Percentiles rank a stretch among this genome's conserved stretches.
Evolutionary conservation across 1,140 invertebrate species (phyloP).

Genomic region (Bicyclus anynana): DNA sequence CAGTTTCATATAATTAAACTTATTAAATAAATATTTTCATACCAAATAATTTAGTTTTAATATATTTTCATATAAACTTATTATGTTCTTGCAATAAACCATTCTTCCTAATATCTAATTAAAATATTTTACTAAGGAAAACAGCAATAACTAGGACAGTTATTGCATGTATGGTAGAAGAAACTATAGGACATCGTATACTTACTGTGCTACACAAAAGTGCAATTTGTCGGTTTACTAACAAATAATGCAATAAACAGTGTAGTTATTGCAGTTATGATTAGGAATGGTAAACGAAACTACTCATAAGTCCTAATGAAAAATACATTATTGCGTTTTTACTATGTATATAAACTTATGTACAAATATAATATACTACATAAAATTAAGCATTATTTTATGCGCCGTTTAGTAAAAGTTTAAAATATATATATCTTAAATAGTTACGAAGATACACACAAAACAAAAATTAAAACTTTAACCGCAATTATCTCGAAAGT

Average conservation of each 20-base stretch:
- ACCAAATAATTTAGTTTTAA: constrained; percentile 1
- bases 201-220: constrained; percentile 15
- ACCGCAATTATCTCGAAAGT: too few relatives aligned
- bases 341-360: constrained; percentile 3
- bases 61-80: constrained; percentile 12
- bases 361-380: too few relatives aligned
- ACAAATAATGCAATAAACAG: constrained; percentile 15
- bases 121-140: constrained; percentile 14
- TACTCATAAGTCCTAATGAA: constrained; percentile 13
- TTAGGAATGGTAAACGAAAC: constrained; percentile 15
- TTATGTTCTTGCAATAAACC: constrained; percentile 5
- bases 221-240: constrained; percentile 11
- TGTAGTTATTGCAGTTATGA: constrained; percentile 14
- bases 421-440: too few relatives aligned
- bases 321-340: constrained; percentile 6
- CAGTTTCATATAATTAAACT: constrained; percentile 9
- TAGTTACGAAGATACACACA: too few relatives aligned
- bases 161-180: constrained; percentile 9
- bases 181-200: constrained; percentile 13
- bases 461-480: too few relatives aligned
- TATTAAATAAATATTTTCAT: constrained; percentile 9
- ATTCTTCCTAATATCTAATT: constrained; percentile 1
- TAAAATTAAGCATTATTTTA: constrained; percentile 18
- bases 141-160: constrained; percentile 11
- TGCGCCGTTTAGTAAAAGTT: constrained; percentile 10